phyloP scores from a whole-genome alignment of 2,113 vertebrate genomes.

The Columba livia region DNA sequence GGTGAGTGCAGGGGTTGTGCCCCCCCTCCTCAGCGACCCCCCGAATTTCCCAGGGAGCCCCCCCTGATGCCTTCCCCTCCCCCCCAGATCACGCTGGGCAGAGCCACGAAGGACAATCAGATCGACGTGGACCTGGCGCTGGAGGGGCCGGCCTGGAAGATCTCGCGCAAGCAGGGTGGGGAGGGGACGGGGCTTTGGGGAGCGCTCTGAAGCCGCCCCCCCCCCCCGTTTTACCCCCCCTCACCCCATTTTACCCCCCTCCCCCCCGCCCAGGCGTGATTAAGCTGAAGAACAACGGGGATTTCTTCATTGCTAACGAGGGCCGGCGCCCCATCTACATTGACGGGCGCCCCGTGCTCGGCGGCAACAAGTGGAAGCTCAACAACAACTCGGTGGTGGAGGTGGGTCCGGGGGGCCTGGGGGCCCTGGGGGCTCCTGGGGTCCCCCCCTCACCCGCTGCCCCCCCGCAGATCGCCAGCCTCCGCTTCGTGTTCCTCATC shows the following conservation, averaged over 20 bases:
- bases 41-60: neutral
- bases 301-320: slow-evolving; percentile 96
- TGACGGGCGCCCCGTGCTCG: slow-evolving; percentile 90
- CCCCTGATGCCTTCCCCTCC: neutral
- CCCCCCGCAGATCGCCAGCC: slow-evolving; percentile 85
- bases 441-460: neutral
- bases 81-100: slow-evolving; percentile 88
- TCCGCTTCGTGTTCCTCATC: slow-evolving; percentile 95
- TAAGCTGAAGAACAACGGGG: slow-evolving; percentile 94
- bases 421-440: accelerated
- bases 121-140: slow-evolving; percentile 93
- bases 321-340: slow-evolving; percentile 93
- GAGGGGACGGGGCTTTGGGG: neutral
- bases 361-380: slow-evolving; percentile 94
- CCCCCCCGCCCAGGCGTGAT: slow-evolving; percentile 82
- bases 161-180: slow-evolving; percentile 93
- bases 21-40: neutral
- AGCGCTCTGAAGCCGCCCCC: neutral
- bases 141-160: slow-evolving; percentile 96
- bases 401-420: slow-evolving; percentile 56
- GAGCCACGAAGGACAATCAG: slow-evolving; percentile 96
- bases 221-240: accelerated
- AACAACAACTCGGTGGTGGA: slow-evolving; percentile 97
- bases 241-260: neutral
- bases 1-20: slow-evolving; percentile 46